phyloP scores from a whole-genome alignment of 1,140 invertebrate genomes.

The Pseudoatta argentina region DNA sequence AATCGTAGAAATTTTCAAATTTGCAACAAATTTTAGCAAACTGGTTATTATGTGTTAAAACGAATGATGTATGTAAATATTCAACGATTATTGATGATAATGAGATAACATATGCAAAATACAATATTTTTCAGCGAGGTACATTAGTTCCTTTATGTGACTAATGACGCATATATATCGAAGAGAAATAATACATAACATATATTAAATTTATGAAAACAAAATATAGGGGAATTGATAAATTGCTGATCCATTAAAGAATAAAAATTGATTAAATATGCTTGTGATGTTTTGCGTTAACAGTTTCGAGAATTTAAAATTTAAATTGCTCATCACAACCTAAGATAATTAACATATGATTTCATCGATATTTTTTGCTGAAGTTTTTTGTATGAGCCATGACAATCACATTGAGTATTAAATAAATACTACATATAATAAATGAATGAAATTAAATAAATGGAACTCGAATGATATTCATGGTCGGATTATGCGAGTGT shows the following conservation, averaged over 20 bases:
- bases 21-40: neutral
- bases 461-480: constrained; percentile 55
- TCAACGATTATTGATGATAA: neutral
- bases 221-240: neutral
- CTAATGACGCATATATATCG: constrained; percentile 5
- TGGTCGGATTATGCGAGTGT: constrained; percentile 59
- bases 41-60: constrained; percentile 4
- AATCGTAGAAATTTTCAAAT: neutral
- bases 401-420: constrained; percentile 45
- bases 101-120: neutral
- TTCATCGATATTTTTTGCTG: neutral
- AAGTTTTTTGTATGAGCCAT: neutral
- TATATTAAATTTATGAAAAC: constrained; percentile 12
- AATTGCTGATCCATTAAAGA: neutral
- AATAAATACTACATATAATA: constrained; percentile 67
- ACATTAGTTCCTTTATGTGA: constrained; percentile 59
- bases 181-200: neutral
- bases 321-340: neutral
- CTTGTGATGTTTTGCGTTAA: neutral
- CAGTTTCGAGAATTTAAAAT: neutral
- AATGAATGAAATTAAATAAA: constrained; percentile 64
- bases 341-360: neutral
- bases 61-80: constrained; percentile 16
- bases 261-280: neutral
- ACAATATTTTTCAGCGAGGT: constrained; percentile 69